Evolutionary conservation across 1,140 invertebrate genomes (phyloP).

Genomic region (Melitaea cinxia): DNA sequence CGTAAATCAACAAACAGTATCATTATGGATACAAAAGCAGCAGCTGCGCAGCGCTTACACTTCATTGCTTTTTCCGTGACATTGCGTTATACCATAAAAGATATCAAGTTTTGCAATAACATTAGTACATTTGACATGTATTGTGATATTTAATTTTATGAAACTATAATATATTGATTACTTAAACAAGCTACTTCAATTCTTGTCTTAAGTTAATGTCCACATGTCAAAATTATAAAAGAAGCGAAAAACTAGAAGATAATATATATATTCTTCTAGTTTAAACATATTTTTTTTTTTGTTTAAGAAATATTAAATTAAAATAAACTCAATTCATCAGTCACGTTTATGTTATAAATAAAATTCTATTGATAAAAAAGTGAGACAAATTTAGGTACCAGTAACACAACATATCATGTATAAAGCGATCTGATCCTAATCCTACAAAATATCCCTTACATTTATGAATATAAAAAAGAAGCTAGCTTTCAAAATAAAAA

Average conservation of each 20-base stretch:
- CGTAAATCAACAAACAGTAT: slow-evolving; percentile 41
- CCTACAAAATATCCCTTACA: slow-evolving; percentile 38
- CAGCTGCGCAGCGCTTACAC: slow-evolving; percentile 64
- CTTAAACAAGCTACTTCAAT: too few relatives aligned
- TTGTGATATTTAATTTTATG: background rate
- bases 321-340: background rate
- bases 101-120: slow-evolving; percentile 63
- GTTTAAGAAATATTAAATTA: background rate
- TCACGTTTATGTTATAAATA: background rate
- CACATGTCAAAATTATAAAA: too few relatives aligned
- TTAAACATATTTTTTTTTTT: too few relatives aligned
- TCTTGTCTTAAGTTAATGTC: too few relatives aligned
- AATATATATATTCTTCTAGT: too few relatives aligned
- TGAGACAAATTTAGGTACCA: background rate
- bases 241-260: too few relatives aligned
- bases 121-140: slow-evolving; percentile 27
- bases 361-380: background rate
- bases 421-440: slow-evolving; percentile 35
- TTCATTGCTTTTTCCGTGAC: slow-evolving; percentile 75
- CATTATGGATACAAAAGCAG: slow-evolving; percentile 48
- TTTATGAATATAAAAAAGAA: slow-evolving; percentile 38
- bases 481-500: slow-evolving; percentile 26
- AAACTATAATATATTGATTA: background rate
- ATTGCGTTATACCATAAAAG: slow-evolving; percentile 68
- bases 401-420: slow-evolving; percentile 25